These are phyloP conservation scores for Maniola jurtina DNA, from an alignment of 1,140 invertebrate genomes.

Conservation along the genomic window DNA sequence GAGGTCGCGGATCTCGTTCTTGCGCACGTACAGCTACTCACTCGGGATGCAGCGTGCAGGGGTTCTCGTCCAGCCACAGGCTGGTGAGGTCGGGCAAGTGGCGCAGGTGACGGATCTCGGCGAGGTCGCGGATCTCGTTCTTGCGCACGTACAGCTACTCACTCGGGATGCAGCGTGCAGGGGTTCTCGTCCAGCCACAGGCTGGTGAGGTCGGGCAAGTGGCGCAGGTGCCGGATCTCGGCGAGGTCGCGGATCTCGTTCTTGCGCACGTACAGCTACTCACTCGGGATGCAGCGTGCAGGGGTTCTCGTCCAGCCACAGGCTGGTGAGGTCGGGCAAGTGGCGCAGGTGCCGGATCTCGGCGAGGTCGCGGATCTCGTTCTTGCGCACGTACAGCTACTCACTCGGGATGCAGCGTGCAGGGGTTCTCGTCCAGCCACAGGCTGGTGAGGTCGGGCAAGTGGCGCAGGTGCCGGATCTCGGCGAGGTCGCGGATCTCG, in stretches of 20 bases:
- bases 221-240: slow-evolving; percentile 90
- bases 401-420: slow-evolving; percentile 88
- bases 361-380: slow-evolving; percentile 91
- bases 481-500: slow-evolving; percentile 91
- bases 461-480: slow-evolving; percentile 89
- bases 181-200: slow-evolving; percentile 97
- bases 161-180: slow-evolving; percentile 90
- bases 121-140: slow-evolving; percentile 92
- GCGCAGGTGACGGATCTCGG: slow-evolving; percentile 91
- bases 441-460: slow-evolving; percentile 89
- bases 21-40: slow-evolving; percentile 92
- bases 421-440: slow-evolving; percentile 97
- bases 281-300: slow-evolving; percentile 90
- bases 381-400: slow-evolving; percentile 94
- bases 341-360: slow-evolving; percentile 91
- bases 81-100: slow-evolving; percentile 88
- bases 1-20: slow-evolving; percentile 93
- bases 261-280: slow-evolving; percentile 93
- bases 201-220: slow-evolving; percentile 88
- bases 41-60: slow-evolving; percentile 91
- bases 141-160: slow-evolving; percentile 92
- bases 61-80: slow-evolving; percentile 96
- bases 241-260: slow-evolving; percentile 93
- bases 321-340: slow-evolving; percentile 87
- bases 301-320: slow-evolving; percentile 97